Conservation (phyloP, 2,113 vertebrate genomes). For the Taxidea taxus region DNA sequence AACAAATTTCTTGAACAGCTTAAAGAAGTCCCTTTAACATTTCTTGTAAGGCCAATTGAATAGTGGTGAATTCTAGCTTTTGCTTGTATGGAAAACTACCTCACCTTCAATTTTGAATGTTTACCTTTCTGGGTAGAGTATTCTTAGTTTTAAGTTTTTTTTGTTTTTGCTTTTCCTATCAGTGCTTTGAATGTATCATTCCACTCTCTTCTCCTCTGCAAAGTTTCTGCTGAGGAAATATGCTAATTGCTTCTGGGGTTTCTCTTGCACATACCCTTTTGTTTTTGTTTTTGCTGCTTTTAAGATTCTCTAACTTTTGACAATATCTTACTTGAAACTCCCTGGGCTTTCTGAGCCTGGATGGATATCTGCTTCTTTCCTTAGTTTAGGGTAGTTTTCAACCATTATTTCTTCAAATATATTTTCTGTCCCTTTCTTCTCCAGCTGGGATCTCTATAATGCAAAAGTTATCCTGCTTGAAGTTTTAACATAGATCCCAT, state of each 20-base stretch:
- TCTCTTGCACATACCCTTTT: not conserved
- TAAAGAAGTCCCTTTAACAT: not conserved
- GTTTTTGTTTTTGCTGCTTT: not conserved
- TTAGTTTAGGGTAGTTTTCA: not conserved
- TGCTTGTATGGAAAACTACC: not conserved
- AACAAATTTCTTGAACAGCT: not conserved
- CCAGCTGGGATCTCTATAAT: not conserved
- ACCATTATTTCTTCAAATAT: not conserved
- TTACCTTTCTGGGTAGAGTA: not conserved
- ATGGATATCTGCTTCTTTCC: not conserved
- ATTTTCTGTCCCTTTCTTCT: not conserved
- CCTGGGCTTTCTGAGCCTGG: not conserved
- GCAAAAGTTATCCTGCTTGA: not conserved
- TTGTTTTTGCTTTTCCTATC: not conserved
- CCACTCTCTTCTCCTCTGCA: not conserved
- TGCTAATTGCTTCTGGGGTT: not conserved
- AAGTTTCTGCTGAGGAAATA: not conserved
- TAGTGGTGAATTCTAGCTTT: not conserved
- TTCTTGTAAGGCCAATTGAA: not conserved
- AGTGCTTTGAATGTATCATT: not conserved
- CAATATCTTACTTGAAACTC: not conserved
- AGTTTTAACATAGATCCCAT: not conserved
- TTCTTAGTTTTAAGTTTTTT: not conserved
- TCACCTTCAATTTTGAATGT: not conserved
- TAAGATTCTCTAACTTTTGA: not conserved